phyloP scores from a whole-genome alignment of 2,797 vertebrate species.

The Zenarchopterus dispar region DNA sequence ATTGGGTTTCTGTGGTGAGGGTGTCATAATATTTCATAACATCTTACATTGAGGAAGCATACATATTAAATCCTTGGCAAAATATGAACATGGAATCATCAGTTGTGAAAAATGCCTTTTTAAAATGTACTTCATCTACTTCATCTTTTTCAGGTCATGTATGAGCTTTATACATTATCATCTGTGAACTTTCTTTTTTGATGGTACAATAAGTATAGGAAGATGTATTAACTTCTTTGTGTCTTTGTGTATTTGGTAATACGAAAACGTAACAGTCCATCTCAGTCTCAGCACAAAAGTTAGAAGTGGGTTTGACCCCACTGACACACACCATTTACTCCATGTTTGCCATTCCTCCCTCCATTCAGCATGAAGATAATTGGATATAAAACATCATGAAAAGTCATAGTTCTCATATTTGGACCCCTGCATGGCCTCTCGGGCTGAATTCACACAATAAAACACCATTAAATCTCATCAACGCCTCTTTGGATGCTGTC shows the following conservation, averaged over 20 bases:
- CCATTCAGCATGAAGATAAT: conserved; percentile 69
- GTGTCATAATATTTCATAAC: too few relatives aligned
- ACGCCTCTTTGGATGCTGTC: conserved; percentile 38
- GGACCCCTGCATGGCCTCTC: conserved; percentile 26
- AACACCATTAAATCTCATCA: conserved; percentile 63
- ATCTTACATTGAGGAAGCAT: too few relatives aligned
- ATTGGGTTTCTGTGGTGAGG: too few relatives aligned
- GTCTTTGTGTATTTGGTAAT: background rate
- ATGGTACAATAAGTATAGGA: too few relatives aligned
- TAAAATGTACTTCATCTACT: too few relatives aligned
- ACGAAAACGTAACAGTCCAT: conserved; percentile 22
- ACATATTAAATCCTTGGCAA: too few relatives aligned
- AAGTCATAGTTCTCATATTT: conserved; percentile 51
- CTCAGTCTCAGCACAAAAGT: conserved; percentile 45
- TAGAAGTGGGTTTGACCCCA: conserved; percentile 59
- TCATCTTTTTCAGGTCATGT: too few relatives aligned
- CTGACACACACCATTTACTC: conserved; percentile 65
- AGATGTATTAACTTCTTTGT: too few relatives aligned
- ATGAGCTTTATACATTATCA: too few relatives aligned
- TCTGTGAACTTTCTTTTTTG: too few relatives aligned
- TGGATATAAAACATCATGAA: conserved; percentile 70
- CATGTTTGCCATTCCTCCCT: conserved; percentile 51
- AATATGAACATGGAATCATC: too few relatives aligned
- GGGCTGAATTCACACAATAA: conserved; percentile 57
- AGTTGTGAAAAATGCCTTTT: too few relatives aligned